Evolutionary conservation across 1,140 invertebrate genomes (phyloP).

Genomic region (Colletes gigas): DNA sequence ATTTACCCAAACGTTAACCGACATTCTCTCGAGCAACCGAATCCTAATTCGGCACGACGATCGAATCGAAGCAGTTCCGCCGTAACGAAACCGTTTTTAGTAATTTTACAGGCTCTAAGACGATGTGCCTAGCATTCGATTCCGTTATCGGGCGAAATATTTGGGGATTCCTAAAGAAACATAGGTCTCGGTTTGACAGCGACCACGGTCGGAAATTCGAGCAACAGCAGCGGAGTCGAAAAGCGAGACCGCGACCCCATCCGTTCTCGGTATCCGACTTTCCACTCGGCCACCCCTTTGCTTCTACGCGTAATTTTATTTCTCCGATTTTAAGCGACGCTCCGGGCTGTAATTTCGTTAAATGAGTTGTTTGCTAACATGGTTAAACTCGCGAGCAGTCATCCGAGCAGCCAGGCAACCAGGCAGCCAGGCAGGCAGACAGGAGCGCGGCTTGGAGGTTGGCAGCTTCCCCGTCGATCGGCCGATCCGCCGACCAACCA

Average conservation of each 20-base stretch:
- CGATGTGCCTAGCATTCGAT: too few species aligned
- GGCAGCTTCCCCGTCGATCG: conserved; percentile 38
- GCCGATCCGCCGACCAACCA: conserved; percentile 56
- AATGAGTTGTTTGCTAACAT: conserved; percentile 81
- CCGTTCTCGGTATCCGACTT: conserved; percentile 32
- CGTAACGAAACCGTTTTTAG: too few species aligned
- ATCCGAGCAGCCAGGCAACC: conserved; percentile 44
- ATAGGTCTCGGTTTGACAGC: neutral
- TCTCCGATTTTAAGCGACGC: conserved; percentile 78
- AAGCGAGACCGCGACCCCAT: neutral
- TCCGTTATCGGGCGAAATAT: too few species aligned
- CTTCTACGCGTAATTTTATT: conserved; percentile 77
- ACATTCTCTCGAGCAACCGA: too few species aligned
- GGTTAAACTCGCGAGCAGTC: conserved; percentile 76
- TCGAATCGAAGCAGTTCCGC: too few species aligned
- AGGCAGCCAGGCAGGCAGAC: conserved; percentile 47
- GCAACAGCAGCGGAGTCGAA: too few species aligned
- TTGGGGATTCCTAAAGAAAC: too few species aligned
- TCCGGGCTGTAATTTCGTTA: conserved; percentile 79
- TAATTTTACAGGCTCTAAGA: too few species aligned
- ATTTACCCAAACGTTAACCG: neutral
- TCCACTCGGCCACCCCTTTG: conserved; percentile 34
- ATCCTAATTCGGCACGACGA: too few species aligned
- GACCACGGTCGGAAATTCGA: neutral
- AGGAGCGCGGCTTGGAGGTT: conserved; percentile 49